Evolutionary conservation across 2,797 vertebrate genomes (phyloP), one percentile per base, ranked within the genome.

Genomic region (Cichlasoma orientale): DNA sequence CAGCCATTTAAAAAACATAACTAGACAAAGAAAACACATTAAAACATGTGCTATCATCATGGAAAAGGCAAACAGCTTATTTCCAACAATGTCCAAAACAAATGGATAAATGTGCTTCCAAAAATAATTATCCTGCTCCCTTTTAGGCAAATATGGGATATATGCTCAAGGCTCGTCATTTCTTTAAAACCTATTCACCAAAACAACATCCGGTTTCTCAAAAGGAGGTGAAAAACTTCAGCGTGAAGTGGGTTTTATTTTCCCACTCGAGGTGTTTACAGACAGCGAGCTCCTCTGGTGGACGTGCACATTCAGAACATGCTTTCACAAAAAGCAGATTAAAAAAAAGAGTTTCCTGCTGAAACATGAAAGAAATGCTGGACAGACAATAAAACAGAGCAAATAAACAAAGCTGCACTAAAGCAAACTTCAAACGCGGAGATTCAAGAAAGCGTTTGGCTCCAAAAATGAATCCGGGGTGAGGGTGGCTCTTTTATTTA

Each of bases 11-110:
- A 69, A 77, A 38, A 75, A 44, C 23, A 19, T 13, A 36, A 9
- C 12, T 5, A 75, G 10, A 75, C 19, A n/a, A 75, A 70, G 78
- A 73, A 31, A 27, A 75, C 54, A 57, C 21, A 74, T 16, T 47
- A 74, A 84, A 78, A 84, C 84, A 83, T 80, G 75, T 72, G 68
- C 29, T 61, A 13, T 66, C 33, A 27, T 44, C 14, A n/a, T 47
- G 27, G 33, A 6, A 52, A 66, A 4, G 18, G 44, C 5, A 52
- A n/a, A 31, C 52, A 23, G 3, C 70, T 50, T n/a, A 50, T 47
- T 69, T 56, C 7, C 23, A 27, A 31, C 31, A 33, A 33, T 73
- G 23, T 52, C 7, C 6, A 70, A 75, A 77, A 74, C 59, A 56
- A 80, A 44, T 16, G 2, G 1, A 13, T 38, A 29, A 3, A 47